Evolutionary conservation across 1,140 invertebrate species (phyloP), one percentile per base, ranked within the genome.

Genomic region (Megalopta genalis): DNA sequence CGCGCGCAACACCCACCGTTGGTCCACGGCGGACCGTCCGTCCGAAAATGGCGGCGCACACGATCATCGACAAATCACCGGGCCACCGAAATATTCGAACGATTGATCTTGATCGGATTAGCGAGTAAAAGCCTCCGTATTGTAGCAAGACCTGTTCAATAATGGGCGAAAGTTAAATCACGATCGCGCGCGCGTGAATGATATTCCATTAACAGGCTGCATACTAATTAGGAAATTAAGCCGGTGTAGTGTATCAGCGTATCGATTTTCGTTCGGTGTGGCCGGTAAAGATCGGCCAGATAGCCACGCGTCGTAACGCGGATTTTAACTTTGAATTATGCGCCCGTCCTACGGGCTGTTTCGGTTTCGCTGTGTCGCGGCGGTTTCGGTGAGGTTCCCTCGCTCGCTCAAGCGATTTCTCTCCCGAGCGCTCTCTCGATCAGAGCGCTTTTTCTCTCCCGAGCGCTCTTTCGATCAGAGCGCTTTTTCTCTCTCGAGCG

Each of bases 131-230:
- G 21, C 49, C 18, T 21, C 16, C 49, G 4, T 21, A 21, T 54
- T 54, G 12, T 57, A 16, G 2, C 18, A 2, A 18, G 37, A n/a
- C 52, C 21, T 8, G 25, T 57, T 42, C 23, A 67, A 67, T 59
- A 67, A 32, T 37, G 23, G 49, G n/a, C 1, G 9, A 57, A 21
- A 18, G 18, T 25, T 59, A 25, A 57, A 65, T 67, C 23, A 27
- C 23, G 23, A 8, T 5, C 21, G 2, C 12, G 8, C 21, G 2
- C 12, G 8, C 12, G n/a, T 57, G 52, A 68, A 52, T 60, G 42
- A 76, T 76, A 60, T 68, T 46, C 65, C 74, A 68, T 76, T 60
- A 60, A 37, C 65, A n/a, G 39, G 39, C 4, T 16, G 65, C 60
- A 49, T 69, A 60, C 54, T 46, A 68, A 69, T 69, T 42, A 46